These are phyloP conservation scores for Halcyon badia DNA, from an alignment of 2,797 vertebrate species.

Conservation along the genomic window DNA sequence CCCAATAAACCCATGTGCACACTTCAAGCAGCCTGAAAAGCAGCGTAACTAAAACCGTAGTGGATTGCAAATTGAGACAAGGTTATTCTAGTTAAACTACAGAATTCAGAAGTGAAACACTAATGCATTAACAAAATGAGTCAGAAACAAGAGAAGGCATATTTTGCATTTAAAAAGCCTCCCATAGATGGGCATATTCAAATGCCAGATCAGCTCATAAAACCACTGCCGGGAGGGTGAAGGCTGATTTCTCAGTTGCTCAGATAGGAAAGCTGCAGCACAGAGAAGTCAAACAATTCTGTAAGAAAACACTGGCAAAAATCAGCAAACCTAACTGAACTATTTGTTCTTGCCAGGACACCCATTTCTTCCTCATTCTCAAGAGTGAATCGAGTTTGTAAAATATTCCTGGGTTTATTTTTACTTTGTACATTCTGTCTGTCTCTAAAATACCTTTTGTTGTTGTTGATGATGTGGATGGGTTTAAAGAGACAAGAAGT, in stretches of 20 bases:
- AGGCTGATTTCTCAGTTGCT: neutral
- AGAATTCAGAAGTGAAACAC: neutral
- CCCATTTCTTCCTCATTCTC: neutral
- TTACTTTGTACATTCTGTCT: rapidly evolving
- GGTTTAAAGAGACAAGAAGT: neutral
- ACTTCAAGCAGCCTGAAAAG: neutral
- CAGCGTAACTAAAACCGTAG: neutral
- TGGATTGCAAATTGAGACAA: neutral
- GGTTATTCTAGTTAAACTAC: neutral
- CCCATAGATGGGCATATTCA: neutral
- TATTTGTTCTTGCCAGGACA: neutral
- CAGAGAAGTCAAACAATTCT: neutral
- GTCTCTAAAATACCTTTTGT: neutral
- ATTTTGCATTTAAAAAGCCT: neutral
- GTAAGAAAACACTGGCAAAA: neutral
- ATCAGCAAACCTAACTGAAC: neutral
- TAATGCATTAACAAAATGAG: neutral
- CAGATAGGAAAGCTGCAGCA: neutral
- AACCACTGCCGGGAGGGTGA: neutral
- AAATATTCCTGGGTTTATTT: neutral
- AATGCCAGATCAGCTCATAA: neutral
- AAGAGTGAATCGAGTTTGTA: neutral
- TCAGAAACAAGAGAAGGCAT: neutral
- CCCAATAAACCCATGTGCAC: neutral
- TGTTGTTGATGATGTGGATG: rapidly evolving